phyloP scores from a whole-genome alignment of 2,113 vertebrate genomes.

The Nettapus auritus region DNA sequence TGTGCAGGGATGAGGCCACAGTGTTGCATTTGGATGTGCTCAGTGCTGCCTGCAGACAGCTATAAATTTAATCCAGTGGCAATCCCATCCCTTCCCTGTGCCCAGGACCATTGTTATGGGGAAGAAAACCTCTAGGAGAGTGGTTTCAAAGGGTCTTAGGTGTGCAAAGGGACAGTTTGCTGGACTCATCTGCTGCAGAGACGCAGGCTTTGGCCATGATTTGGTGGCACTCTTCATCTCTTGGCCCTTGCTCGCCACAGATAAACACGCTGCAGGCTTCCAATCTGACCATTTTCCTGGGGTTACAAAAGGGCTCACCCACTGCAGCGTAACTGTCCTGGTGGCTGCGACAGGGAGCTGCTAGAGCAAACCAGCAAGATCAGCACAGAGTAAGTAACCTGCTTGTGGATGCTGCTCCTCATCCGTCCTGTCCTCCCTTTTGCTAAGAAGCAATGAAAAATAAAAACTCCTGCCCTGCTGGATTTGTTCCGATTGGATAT shows the following conservation, averaged over 20 bases:
- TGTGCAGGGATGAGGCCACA: too few relatives aligned
- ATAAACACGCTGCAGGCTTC: not conserved
- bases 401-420: fast-evolving
- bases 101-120: not conserved
- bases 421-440: not conserved
- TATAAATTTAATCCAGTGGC: not conserved
- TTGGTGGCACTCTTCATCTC: not conserved
- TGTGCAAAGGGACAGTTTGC: not conserved
- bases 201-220: too few relatives aligned
- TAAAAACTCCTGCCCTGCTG: not conserved
- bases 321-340: not conserved
- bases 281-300: not conserved
- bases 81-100: not conserved
- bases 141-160: not conserved
- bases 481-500: not conserved
- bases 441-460: not conserved
- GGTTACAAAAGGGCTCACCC: not conserved
- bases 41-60: fast-evolving
- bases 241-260: not conserved
- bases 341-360: not conserved
- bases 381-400: not conserved
- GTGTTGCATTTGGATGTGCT: not conserved
- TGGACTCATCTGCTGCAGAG: not conserved
- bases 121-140: not conserved
- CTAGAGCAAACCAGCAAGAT: not conserved